These are phyloP conservation scores for Pseudochaenichthys georgianus DNA, from an alignment of 2,797 vertebrate genomes.

Conservation along the genomic window DNA sequence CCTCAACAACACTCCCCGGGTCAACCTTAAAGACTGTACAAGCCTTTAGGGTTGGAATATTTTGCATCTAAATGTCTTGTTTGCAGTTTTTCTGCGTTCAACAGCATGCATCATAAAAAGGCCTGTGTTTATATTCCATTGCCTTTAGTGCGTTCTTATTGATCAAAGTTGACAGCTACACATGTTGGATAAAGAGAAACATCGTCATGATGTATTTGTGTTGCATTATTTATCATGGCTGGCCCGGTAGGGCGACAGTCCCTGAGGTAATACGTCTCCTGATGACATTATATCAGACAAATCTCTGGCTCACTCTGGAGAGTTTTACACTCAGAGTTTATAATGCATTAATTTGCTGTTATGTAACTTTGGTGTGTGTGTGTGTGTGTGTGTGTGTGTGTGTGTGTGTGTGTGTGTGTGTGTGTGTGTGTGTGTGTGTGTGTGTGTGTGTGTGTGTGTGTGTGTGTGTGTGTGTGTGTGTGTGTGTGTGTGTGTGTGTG, in stretches of 20 bases:
- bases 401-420: constrained; percentile 22
- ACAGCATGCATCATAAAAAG: constrained; percentile 65
- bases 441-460: constrained; percentile 9
- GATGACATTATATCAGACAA: constrained; percentile 81
- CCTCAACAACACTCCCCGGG: constrained; percentile 43
- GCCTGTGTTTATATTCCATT: constrained; percentile 62
- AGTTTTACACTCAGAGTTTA: constrained; percentile 62
- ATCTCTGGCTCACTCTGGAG: constrained; percentile 67
- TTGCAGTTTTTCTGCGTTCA: constrained; percentile 52
- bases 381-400: not conserved
- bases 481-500: constrained; percentile 26
- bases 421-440: constrained; percentile 17
- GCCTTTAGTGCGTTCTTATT: constrained; percentile 74
- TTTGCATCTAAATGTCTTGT: constrained; percentile 63
- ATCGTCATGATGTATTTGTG: constrained; percentile 81
- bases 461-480: not conserved
- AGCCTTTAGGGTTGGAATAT: constrained; percentile 44
- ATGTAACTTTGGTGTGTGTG: constrained; percentile 59
- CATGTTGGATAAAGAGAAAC: constrained; percentile 84
- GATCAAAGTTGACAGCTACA: constrained; percentile 86
- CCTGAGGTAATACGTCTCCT: constrained; percentile 80
- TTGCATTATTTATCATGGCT: constrained; percentile 84
- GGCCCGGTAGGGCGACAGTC: constrained; percentile 70
- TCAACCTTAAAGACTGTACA: constrained; percentile 55
- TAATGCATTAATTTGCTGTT: constrained; percentile 67